Conservation (phyloP, 2,113 vertebrate species). For the Tyto alba region DNA sequence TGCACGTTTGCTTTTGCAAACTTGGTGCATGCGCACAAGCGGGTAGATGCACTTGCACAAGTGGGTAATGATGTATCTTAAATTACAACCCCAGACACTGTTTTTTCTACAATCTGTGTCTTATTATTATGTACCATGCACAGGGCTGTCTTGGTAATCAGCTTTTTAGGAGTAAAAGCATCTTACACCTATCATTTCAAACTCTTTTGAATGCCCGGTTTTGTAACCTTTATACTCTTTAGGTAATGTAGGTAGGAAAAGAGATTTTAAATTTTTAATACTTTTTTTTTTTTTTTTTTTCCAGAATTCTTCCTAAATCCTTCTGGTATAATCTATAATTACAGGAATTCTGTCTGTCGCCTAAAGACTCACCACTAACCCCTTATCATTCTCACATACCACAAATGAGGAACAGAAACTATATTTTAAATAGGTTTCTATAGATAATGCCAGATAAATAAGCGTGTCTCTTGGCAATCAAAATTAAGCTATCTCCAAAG, state of each 20-base stretch:
- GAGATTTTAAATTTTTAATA: neutral
- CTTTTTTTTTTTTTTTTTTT: conserved; percentile 23
- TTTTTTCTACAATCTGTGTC: neutral
- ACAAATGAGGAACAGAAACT: neutral
- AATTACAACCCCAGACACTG: neutral
- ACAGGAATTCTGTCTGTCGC: neutral
- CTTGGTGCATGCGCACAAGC: neutral
- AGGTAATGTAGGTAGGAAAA: neutral
- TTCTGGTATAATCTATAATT: neutral
- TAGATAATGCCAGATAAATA: neutral
- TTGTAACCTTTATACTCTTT: neutral
- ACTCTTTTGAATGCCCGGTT: neutral
- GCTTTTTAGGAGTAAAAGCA: neutral
- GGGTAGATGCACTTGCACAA: neutral
- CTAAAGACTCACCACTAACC: neutral
- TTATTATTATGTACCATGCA: neutral
- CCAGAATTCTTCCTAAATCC: conserved; percentile 7
- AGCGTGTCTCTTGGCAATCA: neutral
- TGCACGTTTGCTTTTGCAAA: neutral
- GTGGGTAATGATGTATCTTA: neutral
- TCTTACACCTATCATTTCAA: conserved; percentile 6
- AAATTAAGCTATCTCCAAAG: neutral
- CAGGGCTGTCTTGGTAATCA: neutral
- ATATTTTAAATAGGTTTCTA: neutral
- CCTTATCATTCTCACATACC: neutral